These are phyloP conservation scores for Thalpophila matura DNA, from an alignment of 2,888 invertebrate genomes.

Conservation along the genomic window DNA sequence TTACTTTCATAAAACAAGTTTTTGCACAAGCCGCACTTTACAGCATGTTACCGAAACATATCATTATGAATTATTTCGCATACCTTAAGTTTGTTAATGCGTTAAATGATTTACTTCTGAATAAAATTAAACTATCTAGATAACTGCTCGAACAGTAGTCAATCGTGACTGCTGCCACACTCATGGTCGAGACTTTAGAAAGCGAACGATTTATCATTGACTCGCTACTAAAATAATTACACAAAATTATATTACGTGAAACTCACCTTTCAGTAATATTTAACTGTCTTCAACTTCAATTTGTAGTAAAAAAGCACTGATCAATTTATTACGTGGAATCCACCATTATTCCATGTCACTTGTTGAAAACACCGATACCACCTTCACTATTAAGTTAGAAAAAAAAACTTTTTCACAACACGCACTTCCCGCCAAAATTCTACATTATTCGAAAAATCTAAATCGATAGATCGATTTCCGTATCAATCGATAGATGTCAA, in stretches of 20 bases:
- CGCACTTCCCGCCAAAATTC: constrained; percentile 82
- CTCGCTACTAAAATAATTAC: constrained; percentile 72
- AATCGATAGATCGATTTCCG: constrained; percentile 75
- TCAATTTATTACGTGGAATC: constrained; percentile 82
- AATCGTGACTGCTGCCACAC: constrained; percentile 84
- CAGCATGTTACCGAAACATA: constrained; percentile 54
- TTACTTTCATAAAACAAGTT: constrained; percentile 85
- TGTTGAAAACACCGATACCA: constrained; percentile 81
- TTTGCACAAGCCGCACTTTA: constrained; percentile 65
- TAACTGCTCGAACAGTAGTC: constrained; percentile 71
- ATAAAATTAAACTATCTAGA: constrained; percentile 63
- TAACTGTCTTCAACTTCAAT: constrained; percentile 73
- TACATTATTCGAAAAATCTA: constrained; percentile 78
- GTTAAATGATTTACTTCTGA: constrained; percentile 24
- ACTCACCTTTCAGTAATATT: constrained; percentile 80
- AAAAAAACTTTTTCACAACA: constrained; percentile 75
- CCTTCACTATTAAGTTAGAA: constrained; percentile 77
- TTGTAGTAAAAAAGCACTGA: constrained; percentile 77
- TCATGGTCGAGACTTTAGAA: constrained; percentile 89
- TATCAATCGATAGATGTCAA: constrained; percentile 81
- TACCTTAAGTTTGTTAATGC: constrained; percentile 10
- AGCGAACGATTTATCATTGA: constrained; percentile 85
- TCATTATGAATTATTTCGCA: constrained; percentile 46
- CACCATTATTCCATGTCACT: constrained; percentile 88
- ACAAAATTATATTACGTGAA: constrained; percentile 70